Evolutionary conservation across 92 coral and sea anemone species (phyloP), one percentile per base, ranked within the genome.

Genomic region (Zoanthus solanderi): DNA sequence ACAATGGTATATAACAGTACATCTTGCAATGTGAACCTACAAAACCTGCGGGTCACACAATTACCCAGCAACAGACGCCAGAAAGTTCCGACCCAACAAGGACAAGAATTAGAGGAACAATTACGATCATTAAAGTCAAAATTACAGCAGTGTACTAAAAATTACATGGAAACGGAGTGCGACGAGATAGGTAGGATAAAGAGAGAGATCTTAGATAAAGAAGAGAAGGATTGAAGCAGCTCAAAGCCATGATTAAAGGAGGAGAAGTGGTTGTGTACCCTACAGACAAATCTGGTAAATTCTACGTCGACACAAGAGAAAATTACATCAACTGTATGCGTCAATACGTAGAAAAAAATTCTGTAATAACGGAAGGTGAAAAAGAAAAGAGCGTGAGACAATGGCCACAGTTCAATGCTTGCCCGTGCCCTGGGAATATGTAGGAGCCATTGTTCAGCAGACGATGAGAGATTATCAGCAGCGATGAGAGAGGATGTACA

Each of bases 231-330:
- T 34, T 29, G 34, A 71, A 29, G 30, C 42, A 72, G 77, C 53
- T 72, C 15, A 72, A 72, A 45, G 18, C 14, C 30, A 72, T 32
- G 77, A 37, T 72, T 5, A 72, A 72, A 30, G 6, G 0, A 44
- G 76, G 48, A 12, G 48, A 34, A 12, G 76, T 0, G 18, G 48
- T 72, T 14, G 50, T 72, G 11, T 34, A 31, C 17, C 76, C 76
- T 13, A 77, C 65, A 30, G 65, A 77, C 54, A 77, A 77, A 29
- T 77, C 83, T n/a, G 83, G 63, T 11, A 77, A 34, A 44, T 72
- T 72, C 48, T 34, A 47, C 48, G 29, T 72, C n/a, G 76, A 72
- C 76, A 72, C 76, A 12, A 72, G n/a, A 31, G 76, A 72, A 4
- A 72, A 72, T 4, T 34, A 72, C 50, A 72, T 15, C 76, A 31